Evolutionary conservation across 2,888 invertebrate genomes (phyloP), one percentile per base, ranked within the genome.

Genomic region (Adelognathus sp.): DNA sequence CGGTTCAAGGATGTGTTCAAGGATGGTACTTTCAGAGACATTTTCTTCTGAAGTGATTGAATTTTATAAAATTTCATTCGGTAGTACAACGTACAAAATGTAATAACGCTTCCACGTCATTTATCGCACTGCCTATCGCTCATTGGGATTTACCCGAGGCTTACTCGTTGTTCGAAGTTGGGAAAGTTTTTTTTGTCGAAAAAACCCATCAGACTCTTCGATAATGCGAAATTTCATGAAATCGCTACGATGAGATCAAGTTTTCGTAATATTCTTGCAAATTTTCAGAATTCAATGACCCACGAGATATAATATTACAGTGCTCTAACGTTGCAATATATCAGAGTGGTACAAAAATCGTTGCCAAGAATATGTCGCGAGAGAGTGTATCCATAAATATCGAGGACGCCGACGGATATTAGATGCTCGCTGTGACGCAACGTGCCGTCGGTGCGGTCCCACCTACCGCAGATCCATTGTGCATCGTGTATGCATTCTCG

Each of bases 311-410:
- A 24, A 54, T 29, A 54, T 11, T 39, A 73, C 33, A 16, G 27
- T 33, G 27, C 44, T 72, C 69, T 50, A 77, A 69, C 63, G 77
- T 27, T 18, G 54, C 18, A 36, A 72, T 77, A 77, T 61, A 72
- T 56, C 61, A 0, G 21, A 21, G 31, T 4, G 18, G 18, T 31
- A 46, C 18, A 31, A 46, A 64, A 64, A 46, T 50, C 18, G 63
- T 69, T 54, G 73, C 27, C 69, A 63, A 61, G 54, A 61, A 61
- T 71, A 75, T 64, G 60, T 27, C 16, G n/a, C n/a, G n/a, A n/a
- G n/a, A n/a, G 16, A 7, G 24, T 24, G 54, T 54, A 39, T 78
- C 61, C 78, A 80, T 79, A 81, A 81, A 72, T 79, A 76, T 73
- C 61, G 61, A 36, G 58, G 54, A 58, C 63, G 61, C 60, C 67